Conservation (phyloP, 2,113 vertebrate species). For the Bambusicola thoracicus region DNA sequence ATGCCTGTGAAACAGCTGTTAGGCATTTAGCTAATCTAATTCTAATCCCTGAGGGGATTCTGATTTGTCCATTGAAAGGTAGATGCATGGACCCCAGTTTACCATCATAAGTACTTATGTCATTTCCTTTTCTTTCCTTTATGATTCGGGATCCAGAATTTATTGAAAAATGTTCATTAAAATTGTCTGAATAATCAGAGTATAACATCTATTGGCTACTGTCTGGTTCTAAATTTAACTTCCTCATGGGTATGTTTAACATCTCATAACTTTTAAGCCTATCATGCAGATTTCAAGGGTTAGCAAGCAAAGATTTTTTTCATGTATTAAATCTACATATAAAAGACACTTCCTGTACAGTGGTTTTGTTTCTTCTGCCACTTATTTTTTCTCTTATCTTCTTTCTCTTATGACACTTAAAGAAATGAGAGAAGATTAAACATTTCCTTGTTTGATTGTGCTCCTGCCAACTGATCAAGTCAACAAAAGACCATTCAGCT, state of each 20-base stretch:
- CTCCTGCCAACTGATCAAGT: slow-evolving; percentile 71
- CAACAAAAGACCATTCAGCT: slow-evolving; percentile 70
- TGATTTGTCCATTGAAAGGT: slow-evolving; percentile 56
- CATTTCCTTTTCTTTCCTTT: neutral
- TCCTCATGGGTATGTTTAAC: slow-evolving; percentile 12
- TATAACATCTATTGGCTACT: neutral
- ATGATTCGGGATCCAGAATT: neutral
- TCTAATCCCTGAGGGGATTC: slow-evolving; percentile 59
- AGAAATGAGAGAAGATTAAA: slow-evolving; percentile 67
- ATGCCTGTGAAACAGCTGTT: slow-evolving; percentile 77
- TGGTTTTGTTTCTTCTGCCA: neutral
- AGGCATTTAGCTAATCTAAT: slow-evolving; percentile 79
- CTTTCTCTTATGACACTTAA: slow-evolving; percentile 42
- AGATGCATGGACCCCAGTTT: neutral
- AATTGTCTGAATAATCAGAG: neutral
- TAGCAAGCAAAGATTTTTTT: neutral
- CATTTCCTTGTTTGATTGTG: slow-evolving; percentile 59
- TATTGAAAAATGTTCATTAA: slow-evolving; percentile 7
- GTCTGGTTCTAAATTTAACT: slow-evolving; percentile 24
- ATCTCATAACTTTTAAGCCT: neutral
- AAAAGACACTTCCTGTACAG: neutral
- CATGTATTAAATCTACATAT: neutral
- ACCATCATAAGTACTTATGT: neutral
- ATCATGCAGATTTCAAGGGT: neutral
- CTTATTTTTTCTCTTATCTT: slow-evolving; percentile 33